Conservation (phyloP, 1,140 invertebrate genomes). For the Drosophila rhopaloa region DNA sequence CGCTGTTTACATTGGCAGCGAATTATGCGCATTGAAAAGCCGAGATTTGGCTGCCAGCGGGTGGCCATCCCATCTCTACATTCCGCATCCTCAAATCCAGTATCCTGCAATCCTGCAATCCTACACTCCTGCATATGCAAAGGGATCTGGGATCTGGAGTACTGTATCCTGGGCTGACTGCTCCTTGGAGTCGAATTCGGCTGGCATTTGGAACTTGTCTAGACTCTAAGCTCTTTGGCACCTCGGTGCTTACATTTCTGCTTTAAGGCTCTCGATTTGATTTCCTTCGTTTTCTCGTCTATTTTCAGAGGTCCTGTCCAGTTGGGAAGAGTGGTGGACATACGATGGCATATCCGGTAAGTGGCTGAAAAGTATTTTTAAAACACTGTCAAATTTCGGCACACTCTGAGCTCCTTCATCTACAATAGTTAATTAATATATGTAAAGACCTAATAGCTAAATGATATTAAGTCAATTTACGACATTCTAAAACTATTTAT, state of each 20-base stretch:
- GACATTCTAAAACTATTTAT: too few relatives aligned
- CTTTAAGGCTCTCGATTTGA: slow-evolving; percentile 1
- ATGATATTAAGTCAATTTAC: too few relatives aligned
- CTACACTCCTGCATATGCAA: slow-evolving; percentile 15
- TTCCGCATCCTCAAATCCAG: background rate
- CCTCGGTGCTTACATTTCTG: slow-evolving; percentile 10
- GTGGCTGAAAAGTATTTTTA: slow-evolving; percentile 37
- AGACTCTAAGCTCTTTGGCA: slow-evolving; percentile 29
- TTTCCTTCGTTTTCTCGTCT: background rate
- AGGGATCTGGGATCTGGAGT: background rate
- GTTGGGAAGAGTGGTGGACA: slow-evolving; percentile 97
- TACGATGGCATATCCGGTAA: slow-evolving; percentile 96
- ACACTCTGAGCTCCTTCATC: too few relatives aligned
- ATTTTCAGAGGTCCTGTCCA: slow-evolving; percentile 88
- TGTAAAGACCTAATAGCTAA: too few relatives aligned
- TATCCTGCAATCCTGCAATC: background rate
- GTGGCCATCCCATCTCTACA: background rate
- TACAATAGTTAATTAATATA: too few relatives aligned
- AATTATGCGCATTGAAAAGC: slow-evolving; percentile 79
- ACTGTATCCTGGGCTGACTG: background rate
- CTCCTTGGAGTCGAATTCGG: slow-evolving; percentile 17
- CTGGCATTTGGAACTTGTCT: slow-evolving; percentile 15
- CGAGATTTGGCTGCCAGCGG: slow-evolving; percentile 67
- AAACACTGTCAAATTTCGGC: too few relatives aligned
- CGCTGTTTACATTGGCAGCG: slow-evolving; percentile 81